Percentiles rank a stretch among this genome's conserved stretches.
Conservation (phyloP, 2,113 vertebrate species). For the Phaetusa simplex region DNA sequence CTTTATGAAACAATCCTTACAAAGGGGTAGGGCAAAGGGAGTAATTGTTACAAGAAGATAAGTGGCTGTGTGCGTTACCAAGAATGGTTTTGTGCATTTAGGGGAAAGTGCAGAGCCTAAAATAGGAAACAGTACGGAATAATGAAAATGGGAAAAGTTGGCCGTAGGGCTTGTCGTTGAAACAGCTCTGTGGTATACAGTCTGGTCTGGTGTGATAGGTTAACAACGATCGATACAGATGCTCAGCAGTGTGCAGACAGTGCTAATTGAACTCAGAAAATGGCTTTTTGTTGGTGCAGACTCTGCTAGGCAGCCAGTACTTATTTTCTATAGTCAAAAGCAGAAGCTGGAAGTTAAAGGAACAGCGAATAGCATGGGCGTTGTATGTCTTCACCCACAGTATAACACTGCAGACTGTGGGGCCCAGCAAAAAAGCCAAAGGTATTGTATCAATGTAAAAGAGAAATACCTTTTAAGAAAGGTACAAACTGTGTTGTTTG, state of each 20-base stretch:
- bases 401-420: neutral
- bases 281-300: neutral
- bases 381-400: neutral
- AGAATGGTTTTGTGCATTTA: neutral
- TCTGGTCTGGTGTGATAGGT: neutral
- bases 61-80: neutral
- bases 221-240: constrained; percentile 10
- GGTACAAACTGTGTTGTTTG: neutral
- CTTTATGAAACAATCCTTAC: neutral
- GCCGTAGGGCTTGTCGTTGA: neutral
- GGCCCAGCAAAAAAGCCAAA: neutral
- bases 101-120: constrained; percentile 7
- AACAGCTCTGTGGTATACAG: neutral
- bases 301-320: neutral
- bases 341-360: constrained; percentile 10
- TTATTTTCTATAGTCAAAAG: neutral
- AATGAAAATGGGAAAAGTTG: neutral
- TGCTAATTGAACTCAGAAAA: constrained; percentile 72
- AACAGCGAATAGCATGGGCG: neutral
- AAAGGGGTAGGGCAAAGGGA: neutral
- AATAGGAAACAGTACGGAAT: neutral
- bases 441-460: neutral
- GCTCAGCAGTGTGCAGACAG: constrained; percentile 61
- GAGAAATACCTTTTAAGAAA: neutral
- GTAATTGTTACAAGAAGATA: neutral